phyloP scores from a whole-genome alignment of 2,113 vertebrate species.

The Lichenostomus cassidix region DNA sequence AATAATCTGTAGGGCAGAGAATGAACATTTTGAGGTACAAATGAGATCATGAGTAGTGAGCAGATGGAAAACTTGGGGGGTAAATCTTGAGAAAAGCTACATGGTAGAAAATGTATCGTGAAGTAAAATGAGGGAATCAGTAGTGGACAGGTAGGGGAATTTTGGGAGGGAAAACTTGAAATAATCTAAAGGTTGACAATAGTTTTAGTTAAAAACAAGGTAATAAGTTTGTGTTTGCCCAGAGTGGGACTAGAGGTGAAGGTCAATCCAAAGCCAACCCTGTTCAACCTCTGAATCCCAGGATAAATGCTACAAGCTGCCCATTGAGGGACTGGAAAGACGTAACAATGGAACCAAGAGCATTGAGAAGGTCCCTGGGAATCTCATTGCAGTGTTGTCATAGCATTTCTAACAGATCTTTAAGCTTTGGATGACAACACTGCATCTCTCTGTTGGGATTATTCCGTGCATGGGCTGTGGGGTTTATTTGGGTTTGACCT shows the following conservation, averaged over 20 bases:
- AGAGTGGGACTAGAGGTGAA: background rate
- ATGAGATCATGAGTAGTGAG: background rate
- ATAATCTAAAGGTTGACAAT: background rate
- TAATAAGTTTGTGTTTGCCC: background rate
- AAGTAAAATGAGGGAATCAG: background rate
- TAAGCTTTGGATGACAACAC: background rate
- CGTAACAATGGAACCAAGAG: background rate
- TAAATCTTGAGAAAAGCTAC: conserved; percentile 45
- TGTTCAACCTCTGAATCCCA: background rate
- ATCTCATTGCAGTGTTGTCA: background rate
- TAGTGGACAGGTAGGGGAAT: background rate
- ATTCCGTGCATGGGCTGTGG: rapidly evolving
- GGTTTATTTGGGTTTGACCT: background rate
- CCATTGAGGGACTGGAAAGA: background rate
- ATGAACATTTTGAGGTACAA: background rate
- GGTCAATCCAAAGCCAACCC: too few species aligned
- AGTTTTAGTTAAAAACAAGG: background rate
- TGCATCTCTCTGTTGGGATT: background rate
- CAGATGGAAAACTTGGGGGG: background rate
- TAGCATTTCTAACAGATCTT: background rate
- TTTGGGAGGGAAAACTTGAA: background rate
- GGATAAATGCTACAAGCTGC: background rate
- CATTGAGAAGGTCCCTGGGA: background rate
- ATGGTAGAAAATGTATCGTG: background rate
- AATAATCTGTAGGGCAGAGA: too few species aligned